Evolutionary conservation across 2,113 vertebrate species (phyloP).

Genomic region (Abramis brama): DNA sequence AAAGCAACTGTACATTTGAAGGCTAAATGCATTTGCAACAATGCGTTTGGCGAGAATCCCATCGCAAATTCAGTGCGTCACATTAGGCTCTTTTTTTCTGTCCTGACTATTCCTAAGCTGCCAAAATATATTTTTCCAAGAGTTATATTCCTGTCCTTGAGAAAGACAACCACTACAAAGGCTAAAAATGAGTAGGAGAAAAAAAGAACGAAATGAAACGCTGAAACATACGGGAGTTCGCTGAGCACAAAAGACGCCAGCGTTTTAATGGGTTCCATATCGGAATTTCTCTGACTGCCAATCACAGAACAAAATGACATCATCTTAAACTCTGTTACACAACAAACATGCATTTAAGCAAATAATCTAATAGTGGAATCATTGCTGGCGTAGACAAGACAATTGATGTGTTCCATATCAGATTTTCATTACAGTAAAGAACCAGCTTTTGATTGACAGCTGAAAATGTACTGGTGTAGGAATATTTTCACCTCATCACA

Average conservation of each 20-base stretch:
- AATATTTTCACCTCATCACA: not conserved
- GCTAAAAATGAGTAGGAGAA: conserved; percentile 31
- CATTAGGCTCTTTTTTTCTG: conserved; percentile 34
- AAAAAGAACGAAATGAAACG: conserved; percentile 33
- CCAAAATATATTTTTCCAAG: conserved; percentile 58
- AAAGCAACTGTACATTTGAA: conserved; percentile 31
- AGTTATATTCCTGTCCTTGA: conserved; percentile 59
- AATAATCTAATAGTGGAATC: conserved; percentile 38
- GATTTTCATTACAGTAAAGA: conserved; percentile 15
- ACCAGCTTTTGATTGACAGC: conserved; percentile 13
- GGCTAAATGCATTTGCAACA: conserved; percentile 7
- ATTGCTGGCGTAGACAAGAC: conserved; percentile 30
- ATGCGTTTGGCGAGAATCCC: conserved; percentile 9
- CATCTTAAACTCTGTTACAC: conserved; percentile 50
- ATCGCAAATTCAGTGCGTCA: conserved; percentile 36
- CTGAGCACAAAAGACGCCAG: conserved; percentile 52
- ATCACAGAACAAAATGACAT: conserved; percentile 55
- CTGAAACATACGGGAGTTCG: conserved; percentile 55
- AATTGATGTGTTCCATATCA: conserved; percentile 8
- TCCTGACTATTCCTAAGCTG: conserved; percentile 51
- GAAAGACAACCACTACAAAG: conserved; percentile 55
- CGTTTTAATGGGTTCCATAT: conserved; percentile 62
- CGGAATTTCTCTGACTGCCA: conserved; percentile 52
- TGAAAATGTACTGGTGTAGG: not conserved
- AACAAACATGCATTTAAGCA: conserved; percentile 50